Base-by-base conservation (phyloP, 2,113 vertebrate species). In the Lonchura striata region DNA sequence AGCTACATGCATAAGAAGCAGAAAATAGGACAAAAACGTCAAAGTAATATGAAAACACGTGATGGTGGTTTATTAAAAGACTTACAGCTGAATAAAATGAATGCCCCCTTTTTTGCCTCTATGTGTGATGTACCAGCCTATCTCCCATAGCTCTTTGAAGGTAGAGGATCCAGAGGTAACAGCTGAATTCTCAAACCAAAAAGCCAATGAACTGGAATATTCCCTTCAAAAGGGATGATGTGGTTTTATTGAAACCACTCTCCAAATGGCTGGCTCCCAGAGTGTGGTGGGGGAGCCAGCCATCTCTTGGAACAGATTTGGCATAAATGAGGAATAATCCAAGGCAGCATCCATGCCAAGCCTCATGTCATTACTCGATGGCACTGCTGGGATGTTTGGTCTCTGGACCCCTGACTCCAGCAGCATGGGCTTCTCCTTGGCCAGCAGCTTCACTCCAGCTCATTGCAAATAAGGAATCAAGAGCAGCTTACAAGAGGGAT, bases 121-220 rank as follows among this genome's bases (percentile, higher is more conserved):
- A 9, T 31, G 35, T 5, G 2, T 79, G 65, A 79, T 84, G 44
- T 35, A 81, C 16, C 71, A 89, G 69, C 25, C 74, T 60, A 57
- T 82, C 46, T 87, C 50, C 63, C 17, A 74, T 10, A 52, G 84
- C 72, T 90, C 79, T 92, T 54, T 86, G 72, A 83, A 90, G 44
- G 52, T 76, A 90, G 52, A 90, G 72, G 77, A 93, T 84, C 88
- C 82, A 95, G 95, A 94, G 96, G 68, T 78, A 90, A 88, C 94
- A 97, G 90, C 76, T 96, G 96, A 96, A 84, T 95, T 92, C 76
- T 88, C 56, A 88, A 90, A 96, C 88, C 72, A 69, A 94, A 96
- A 92, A 84, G 60, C 56, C 96, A 94, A 65, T 33, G 64, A 88
- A 30, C 65, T 96, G 88, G 82, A 96, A 96, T 96, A 84, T 49